Evolutionary conservation across 2,888 invertebrate genomes (phyloP).

Genomic region (Branchinecta sandiegonensis): DNA sequence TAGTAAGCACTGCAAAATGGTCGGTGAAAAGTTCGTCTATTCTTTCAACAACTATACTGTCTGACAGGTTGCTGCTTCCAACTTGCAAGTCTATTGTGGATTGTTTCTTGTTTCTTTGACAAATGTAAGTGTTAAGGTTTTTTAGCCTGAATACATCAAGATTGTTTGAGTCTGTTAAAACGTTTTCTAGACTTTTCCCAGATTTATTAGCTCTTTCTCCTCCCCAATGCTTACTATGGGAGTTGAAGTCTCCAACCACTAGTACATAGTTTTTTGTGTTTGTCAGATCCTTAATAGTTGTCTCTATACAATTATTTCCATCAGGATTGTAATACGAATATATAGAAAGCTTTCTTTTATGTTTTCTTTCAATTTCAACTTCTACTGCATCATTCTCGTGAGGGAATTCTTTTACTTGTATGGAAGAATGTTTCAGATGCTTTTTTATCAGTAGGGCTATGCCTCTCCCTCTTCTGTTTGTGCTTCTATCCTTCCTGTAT

Average conservation of each 20-base stretch:
- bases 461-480: too few relatives aligned
- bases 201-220: not conserved
- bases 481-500: too few relatives aligned
- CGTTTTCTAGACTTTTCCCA: not conserved
- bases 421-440: too few relatives aligned
- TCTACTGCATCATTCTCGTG: slow-evolving; percentile 4
- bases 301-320: not conserved
- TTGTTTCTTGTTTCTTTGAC: not conserved
- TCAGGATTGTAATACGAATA: not conserved
- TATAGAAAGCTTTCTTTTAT: not conserved
- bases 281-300: not conserved
- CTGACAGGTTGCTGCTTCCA: not conserved
- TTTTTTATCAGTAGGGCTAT: too few relatives aligned
- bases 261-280: not conserved
- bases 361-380: not conserved
- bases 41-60: not conserved
- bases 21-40: slow-evolving; percentile 1
- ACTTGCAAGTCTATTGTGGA: not conserved
- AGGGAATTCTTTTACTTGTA: not conserved
- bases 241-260: not conserved
- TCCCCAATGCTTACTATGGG: not conserved
- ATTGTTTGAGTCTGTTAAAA: not conserved
- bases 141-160: not conserved
- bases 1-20: not conserved
- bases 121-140: not conserved